Evolutionary conservation across 1,140 invertebrate species (phyloP), one percentile per base, ranked within the genome.

Genomic region (Psilanteris sp.): DNA sequence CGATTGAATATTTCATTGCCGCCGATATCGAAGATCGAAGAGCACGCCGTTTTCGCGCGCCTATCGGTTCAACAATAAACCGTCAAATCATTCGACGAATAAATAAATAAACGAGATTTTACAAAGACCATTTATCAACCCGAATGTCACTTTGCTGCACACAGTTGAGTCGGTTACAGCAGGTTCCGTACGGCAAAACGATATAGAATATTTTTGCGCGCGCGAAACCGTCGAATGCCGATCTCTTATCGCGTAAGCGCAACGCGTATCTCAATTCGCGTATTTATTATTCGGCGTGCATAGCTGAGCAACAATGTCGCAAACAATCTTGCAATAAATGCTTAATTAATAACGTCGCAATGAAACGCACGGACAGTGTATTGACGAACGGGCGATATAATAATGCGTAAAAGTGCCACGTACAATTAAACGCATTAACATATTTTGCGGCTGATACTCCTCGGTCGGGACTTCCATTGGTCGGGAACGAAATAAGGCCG

Each of bases 351-450:
- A 16, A 48, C 27, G 9, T 39, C 32, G 13, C 22, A 44, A 31
- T 41, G 14, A 37, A 13, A 44, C 29, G 46, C 52, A 52, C 29
- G 24, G 27, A 22, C 29, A 41, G 50, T 26, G 34, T 54, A 34
- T 41, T 9, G 27, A 59, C 16, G 13, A n/a, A 9, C 36, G 15
- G 31, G 9, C 34, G 41, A 50, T 70, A 13, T 55, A 44, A 61
- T 24, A 36, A n/a, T 26, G 48, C 52, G 32, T 68, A 34, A 70
- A 50, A n/a, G 34, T 31, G 55, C 39, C 37, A 62, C 67, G 15
- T 55, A 24, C 57, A 62, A 72, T 72, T 72, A 72, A 72, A 48
- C 68, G 22, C 27, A 72, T 62, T 48, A 64, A 48, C 50, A 64
- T 72, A 72, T 55, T 55, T 55, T 32, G 10, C 44, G 9, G 22